phyloP scores from a whole-genome alignment of 2,888 invertebrate species.

The Caenorhabditis parvicauda region DNA sequence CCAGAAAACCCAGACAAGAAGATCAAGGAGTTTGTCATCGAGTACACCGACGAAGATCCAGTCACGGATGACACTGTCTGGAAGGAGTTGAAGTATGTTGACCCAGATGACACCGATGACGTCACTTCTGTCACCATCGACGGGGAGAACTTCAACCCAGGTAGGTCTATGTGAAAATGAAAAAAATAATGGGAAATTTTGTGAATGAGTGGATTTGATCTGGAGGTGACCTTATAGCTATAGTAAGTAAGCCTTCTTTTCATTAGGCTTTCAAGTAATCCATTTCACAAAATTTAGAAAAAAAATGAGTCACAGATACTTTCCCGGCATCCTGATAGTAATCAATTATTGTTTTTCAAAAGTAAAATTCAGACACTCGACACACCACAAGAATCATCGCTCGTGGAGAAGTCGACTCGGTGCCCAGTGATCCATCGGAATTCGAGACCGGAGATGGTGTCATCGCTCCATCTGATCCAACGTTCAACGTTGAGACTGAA shows the following conservation, averaged over 20 bases:
- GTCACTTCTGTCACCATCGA: constrained; percentile 45
- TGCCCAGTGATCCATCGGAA: constrained; percentile 38
- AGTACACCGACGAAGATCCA: constrained; percentile 58
- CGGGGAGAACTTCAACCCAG: constrained; percentile 61
- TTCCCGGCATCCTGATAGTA: no score
- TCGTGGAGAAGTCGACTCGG: constrained; percentile 56
- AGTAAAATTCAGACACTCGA: constrained; percentile 57
- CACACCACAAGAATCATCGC: constrained; percentile 56
- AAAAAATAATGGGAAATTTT: no score
- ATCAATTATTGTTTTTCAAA: no score
- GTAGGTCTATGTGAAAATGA: no score
- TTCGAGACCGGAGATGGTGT: constrained; percentile 59
- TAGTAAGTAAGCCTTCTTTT: no score
- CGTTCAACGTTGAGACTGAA: constrained; percentile 54
- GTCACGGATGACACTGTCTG: constrained; percentile 53
- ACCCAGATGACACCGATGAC: constrained; percentile 46
- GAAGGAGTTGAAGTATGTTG: constrained; percentile 55
- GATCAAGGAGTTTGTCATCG: constrained; percentile 53
- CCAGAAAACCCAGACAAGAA: constrained; percentile 54
- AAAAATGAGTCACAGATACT: no score
- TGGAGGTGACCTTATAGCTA: no score
- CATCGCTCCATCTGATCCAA: constrained; percentile 53
- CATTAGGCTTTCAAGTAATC: no score
- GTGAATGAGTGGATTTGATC: no score
- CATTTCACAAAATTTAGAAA: no score